Base-by-base conservation (phyloP, 2,113 vertebrate species). In the Heliornis fulica region DNA sequence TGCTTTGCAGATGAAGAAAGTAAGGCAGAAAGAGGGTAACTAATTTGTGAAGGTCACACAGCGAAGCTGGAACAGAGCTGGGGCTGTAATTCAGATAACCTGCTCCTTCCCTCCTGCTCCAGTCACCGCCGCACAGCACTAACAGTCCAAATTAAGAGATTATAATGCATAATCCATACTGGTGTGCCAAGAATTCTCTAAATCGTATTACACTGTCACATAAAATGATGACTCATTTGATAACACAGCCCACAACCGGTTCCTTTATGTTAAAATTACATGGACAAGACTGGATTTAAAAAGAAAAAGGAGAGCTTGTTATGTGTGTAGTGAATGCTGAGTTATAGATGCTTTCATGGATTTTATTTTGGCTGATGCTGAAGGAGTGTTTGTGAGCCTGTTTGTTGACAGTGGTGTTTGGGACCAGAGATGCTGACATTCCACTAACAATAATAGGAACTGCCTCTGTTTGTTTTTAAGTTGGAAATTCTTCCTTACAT, bases 351-450 rank as follows among this genome's bases (percentile, higher is more conserved):
- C 91, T 93, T 96, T 93, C 78, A 95, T 95, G 96, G 94, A 83
- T 90, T 91, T 96, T 95, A 88, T 93, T 97, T 93, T 93, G 94
- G 96, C 95, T 96, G 88, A 87, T 97, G 95, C 71, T 97, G 96
- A 93, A 76, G 95, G 91, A 94, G 87, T 93, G 92, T 96, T 97
- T 97, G 96, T 92, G 86, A 41, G 86, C 87, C 53, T 78, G 90
- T 86, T 96, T 95, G 90, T 96, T 86, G 87, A 94, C 96, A 94
- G 95, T 10, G 54, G 69, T 95, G 69, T 81, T 84, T 36, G 83
- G 86, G 96, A 66, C 68, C 71, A 91, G 84, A 97, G 96, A 97
- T 94, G 96, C 70, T 41, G 72, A 94, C 74, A 74, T 95, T 90
- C 90, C 68, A 92, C 96, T 91, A 66, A 91, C 96, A 95, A 89